These are phyloP conservation scores for Dendrocopos noguchii DNA, from an alignment of 2,113 vertebrate species.

Conservation along the genomic window DNA sequence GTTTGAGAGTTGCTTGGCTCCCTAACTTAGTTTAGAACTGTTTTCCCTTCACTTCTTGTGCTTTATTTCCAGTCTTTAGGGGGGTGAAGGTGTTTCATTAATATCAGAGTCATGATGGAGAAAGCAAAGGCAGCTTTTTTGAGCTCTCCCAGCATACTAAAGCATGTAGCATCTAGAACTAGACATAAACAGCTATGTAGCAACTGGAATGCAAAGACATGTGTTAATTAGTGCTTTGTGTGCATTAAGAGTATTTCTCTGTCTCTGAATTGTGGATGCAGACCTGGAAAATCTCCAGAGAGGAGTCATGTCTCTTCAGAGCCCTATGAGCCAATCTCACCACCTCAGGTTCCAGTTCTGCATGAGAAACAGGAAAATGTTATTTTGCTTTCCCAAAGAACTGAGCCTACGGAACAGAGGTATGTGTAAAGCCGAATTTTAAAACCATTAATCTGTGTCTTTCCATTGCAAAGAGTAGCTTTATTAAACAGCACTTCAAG, in stretches of 20 bases:
- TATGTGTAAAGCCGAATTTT: conserved; percentile 41
- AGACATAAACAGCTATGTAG: background rate
- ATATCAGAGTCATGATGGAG: background rate
- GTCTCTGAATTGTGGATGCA: conserved; percentile 55
- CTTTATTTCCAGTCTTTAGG: background rate
- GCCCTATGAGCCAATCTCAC: conserved; percentile 95
- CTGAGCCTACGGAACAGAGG: conserved; percentile 92
- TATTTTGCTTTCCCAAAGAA: conserved; percentile 84
- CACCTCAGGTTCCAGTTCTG: conserved; percentile 87
- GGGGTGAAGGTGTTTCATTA: background rate
- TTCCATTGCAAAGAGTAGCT: background rate
- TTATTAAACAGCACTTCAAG: background rate
- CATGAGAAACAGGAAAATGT: conserved; percentile 90
- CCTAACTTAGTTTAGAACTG: background rate
- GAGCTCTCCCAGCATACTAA: background rate
- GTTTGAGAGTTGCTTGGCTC: background rate
- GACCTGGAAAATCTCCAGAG: conserved; percentile 96
- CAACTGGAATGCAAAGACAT: background rate
- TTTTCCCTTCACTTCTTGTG: background rate
- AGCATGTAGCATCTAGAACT: background rate
- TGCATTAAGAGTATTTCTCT: background rate
- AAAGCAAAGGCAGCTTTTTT: background rate
- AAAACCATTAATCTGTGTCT: background rate
- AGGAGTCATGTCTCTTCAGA: conserved; percentile 87
- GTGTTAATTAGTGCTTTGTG: background rate